phyloP scores from a whole-genome alignment of 1,140 invertebrate species.

The Calliopsis andreniformis region DNA sequence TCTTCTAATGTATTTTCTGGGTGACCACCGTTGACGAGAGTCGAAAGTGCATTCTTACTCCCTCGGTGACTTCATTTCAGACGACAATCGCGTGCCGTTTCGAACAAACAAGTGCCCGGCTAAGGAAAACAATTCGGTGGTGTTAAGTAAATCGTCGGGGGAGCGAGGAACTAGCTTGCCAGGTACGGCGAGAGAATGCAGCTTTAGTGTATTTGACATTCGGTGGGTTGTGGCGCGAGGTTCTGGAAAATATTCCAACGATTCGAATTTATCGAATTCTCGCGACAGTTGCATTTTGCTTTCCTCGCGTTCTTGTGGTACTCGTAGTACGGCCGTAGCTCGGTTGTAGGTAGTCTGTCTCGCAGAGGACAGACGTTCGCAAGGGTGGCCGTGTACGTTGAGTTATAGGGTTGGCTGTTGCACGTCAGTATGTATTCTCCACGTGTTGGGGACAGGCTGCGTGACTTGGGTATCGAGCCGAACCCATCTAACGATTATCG shows the following conservation, averaged over 20 bases:
- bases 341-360: background rate
- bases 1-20: background rate
- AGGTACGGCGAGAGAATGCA: background rate
- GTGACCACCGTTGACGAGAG: background rate
- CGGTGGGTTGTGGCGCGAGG: slow-evolving; percentile 4
- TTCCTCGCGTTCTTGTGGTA: too few species aligned
- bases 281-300: slow-evolving; percentile 25
- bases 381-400: slow-evolving; percentile 28
- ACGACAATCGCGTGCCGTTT: background rate
- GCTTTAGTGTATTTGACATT: slow-evolving; percentile 23
- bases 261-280: slow-evolving; percentile 60
- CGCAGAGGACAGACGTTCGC: background rate
- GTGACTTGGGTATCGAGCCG: slow-evolving; percentile 60
- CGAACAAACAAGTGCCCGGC: background rate
- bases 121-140: background rate
- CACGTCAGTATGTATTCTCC: background rate
- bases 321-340: too few species aligned
- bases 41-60: background rate
- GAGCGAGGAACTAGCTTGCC: background rate
- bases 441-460: slow-evolving; percentile 39
- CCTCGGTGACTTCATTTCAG: background rate
- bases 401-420: slow-evolving; percentile 21
- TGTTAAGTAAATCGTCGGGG: background rate
- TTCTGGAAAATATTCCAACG: slow-evolving; percentile 47
- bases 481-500: slow-evolving; percentile 60